Conservation (phyloP, 2,888 invertebrate species). For the Gonocerus acuteangulatus region DNA sequence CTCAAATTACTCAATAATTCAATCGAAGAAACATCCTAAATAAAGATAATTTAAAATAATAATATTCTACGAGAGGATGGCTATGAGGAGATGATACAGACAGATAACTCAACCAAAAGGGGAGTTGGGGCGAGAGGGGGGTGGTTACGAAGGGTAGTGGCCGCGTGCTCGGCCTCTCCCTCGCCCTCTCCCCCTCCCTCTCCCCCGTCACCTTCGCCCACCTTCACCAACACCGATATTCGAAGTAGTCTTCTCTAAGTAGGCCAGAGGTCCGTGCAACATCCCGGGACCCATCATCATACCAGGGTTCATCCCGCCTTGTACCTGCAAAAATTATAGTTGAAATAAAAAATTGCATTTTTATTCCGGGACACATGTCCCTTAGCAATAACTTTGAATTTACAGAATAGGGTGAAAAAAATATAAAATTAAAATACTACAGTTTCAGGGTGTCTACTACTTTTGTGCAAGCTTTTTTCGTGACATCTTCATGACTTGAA, state of each 20-base stretch:
- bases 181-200: constrained; percentile 66
- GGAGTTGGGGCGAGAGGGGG: constrained; percentile 33
- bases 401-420: background rate
- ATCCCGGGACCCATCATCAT: constrained; percentile 44
- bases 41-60: too few relatives aligned
- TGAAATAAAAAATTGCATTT: too few relatives aligned
- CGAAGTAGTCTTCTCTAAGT: constrained; percentile 81
- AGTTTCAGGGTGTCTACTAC: too few relatives aligned
- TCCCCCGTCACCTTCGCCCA: constrained; percentile 69
- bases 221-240: constrained; percentile 83
- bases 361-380: too few relatives aligned
- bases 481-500: too few relatives aligned
- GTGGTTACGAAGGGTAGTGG: constrained; percentile 40
- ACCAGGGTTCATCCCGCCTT: constrained; percentile 41
- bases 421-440: background rate
- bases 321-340: constrained; percentile 30
- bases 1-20: too few relatives aligned
- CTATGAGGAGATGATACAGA: constrained; percentile 19
- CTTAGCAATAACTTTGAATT: too few relatives aligned
- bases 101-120: constrained; percentile 35
- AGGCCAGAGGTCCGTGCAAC: constrained; percentile 76
- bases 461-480: too few relatives aligned
- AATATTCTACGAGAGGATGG: too few relatives aligned
- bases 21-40: too few relatives aligned
- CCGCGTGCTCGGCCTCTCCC: constrained; percentile 66